A percentile compares a stretch with the other conserved stretches of the same genome.
phyloP scores from a whole-genome alignment of 2,888 invertebrate species.

The Tholera decimalis region DNA sequence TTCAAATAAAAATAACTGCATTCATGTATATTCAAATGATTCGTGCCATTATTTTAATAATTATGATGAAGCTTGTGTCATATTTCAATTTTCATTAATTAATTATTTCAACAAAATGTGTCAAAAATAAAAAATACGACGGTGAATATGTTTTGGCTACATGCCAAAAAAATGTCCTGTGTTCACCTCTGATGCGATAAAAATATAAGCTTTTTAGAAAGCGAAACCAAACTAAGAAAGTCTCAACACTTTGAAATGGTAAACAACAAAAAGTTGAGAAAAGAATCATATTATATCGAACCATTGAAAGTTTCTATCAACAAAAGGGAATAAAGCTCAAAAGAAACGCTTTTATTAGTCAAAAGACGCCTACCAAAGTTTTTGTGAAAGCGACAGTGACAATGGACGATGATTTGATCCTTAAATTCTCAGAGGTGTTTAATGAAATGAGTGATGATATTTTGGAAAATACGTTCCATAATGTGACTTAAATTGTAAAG shows the following conservation, averaged over 20 bases:
- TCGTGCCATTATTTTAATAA: not conserved
- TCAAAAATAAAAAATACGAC: constrained; percentile 9
- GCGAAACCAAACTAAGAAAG: constrained; percentile 5
- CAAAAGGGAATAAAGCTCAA: constrained; percentile 47
- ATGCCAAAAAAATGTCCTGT: constrained; percentile 8
- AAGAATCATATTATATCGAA: constrained; percentile 40
- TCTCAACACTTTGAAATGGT: constrained; percentile 6
- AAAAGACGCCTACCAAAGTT: constrained; percentile 52
- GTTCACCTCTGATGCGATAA: constrained; percentile 1
- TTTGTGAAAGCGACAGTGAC: constrained; percentile 50
- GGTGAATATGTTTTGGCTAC: not conserved
- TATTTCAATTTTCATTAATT: not conserved
- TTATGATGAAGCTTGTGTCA: not conserved
- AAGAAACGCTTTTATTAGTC: constrained; percentile 61
- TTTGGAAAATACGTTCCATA: constrained; percentile 32
- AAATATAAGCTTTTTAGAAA: constrained; percentile 16
- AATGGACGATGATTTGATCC: constrained; percentile 59
- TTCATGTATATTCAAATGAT: not conserved
- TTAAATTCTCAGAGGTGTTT: constrained; percentile 47
- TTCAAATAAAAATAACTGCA: not conserved
- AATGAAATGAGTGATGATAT: constrained; percentile 59
- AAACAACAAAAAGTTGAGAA: constrained; percentile 27
- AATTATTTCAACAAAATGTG: not conserved
- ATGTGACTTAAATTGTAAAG: constrained; percentile 18
- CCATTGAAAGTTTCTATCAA: constrained; percentile 43